Base-by-base conservation (phyloP, 2,797 vertebrate species). In the Orestias chungarensis region DNA sequence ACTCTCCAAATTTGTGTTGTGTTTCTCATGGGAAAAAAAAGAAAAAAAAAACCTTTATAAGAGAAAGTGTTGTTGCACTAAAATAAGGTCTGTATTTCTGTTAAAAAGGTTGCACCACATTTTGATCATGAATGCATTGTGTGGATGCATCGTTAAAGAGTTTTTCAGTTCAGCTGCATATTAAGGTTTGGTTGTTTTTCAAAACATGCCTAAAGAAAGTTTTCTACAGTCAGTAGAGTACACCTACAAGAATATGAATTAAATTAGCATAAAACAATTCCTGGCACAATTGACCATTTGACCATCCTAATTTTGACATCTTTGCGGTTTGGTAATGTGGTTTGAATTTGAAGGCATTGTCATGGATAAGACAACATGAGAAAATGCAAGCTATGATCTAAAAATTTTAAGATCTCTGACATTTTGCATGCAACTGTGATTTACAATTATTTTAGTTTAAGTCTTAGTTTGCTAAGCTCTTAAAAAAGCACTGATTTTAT, bases 241-340 rank as follows among this genome's bases (percentile, higher is more conserved):
- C 35, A 68, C 50, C 43, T 66, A 75, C 67, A 67, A 47, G 66
- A 75, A 66, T 42, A 38, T 46, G 27, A 50, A 42, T 70, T 50
- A 46, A 73, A 70, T n/a, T 4, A 55, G 27, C 47, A 47, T 42
- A 14, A 43, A 75, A 54, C 6, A 40, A 12, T 66, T 66, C 44
- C 29, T 52, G 27, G 61, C 64, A 23, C 42, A 35, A 4, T 8
- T 25, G 3, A 79, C 69, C 25, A 38, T 31, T 57, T 64, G 65
- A 20, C 25, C 31, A 27, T 20, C 65, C n/a, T 47, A 73, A 75
- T 80, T 25, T 33, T n/a, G 14, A 23, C 64, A 66, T 82, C 6
- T 49, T 59, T 9, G 11, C 33, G 11, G 62, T 54, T 70, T 81
- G 76, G 74, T 71, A 70, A 18, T 25, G 29, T 1, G 52, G 67